Evolutionary conservation across 53 echinoderm and acorn worm genomes (phyloP), one percentile per base, ranked within the genome.

Genomic region (Mesocentrotus franciscanus): DNA sequence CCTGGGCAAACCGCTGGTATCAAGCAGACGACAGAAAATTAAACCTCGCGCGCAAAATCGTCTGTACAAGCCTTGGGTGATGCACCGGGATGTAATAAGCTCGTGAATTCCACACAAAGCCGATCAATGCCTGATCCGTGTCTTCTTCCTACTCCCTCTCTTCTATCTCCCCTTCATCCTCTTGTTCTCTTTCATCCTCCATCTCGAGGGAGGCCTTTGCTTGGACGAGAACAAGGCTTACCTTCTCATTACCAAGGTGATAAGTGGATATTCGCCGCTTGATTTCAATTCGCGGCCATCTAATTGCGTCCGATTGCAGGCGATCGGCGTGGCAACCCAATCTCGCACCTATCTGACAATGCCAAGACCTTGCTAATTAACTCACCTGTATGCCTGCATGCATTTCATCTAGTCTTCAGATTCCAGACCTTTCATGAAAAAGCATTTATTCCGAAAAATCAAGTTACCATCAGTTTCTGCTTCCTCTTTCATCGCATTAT

Each of bases 191-290:
- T 39, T 81, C 92, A 92, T 71, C 74, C 71, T 71, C 26, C 76
- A 36, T 78, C 85, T 94, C 81, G 8, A 20, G 94, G 94, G 94
- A 81, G 79, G 24, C 20, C 81, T 81, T 79, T 57, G 60, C 71
- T 93, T 57, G 79, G 83, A 27, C 60, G 78, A 60, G 94, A 79
- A 60, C 83, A 79, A 26, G 94, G 94, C 94, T 93, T 81, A 58
- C 79, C 79, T 60, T 60, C 94, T 93, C 94, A 94, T 94, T 85
- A 85, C 64, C 64, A 61, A 64, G 64, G 87, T 87, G 95, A 94
- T 94, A 94, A 94, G 95, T 94, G 85, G 95, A 94, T 94, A 94
- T 85, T 70, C 68, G 94, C 85, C 85, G 94, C 85, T 94, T 94
- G 95, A 94, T 94, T 94, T 94, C 95, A 85, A 85, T 94, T 61